Percentiles rank a stretch among this genome's conserved stretches.
Evolutionary conservation across 1,140 invertebrate genomes (phyloP).

Genomic region (Phthorimaea operculella): DNA sequence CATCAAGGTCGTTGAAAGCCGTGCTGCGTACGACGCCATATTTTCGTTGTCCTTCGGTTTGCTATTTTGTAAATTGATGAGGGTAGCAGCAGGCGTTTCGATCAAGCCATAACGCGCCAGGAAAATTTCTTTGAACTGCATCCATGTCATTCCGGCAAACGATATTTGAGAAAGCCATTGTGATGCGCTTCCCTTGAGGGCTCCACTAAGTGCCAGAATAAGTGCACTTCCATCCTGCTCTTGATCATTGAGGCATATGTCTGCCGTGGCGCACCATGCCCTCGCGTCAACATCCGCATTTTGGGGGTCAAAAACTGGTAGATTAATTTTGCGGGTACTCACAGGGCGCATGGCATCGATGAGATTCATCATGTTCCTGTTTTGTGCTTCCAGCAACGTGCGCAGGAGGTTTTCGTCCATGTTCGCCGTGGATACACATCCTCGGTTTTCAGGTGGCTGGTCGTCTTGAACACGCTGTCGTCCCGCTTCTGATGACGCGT

Average conservation of each 20-base stretch:
- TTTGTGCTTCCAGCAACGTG: not conserved
- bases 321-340: not conserved
- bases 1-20: slow-evolving; percentile 1
- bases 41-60: slow-evolving; percentile 4
- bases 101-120: not conserved
- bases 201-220: not conserved
- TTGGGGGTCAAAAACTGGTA: not conserved
- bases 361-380: not conserved
- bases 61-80: not conserved
- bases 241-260: slow-evolving; percentile 1
- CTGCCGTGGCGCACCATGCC: slow-evolving; percentile 1
- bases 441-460: too few species aligned
- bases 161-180: slow-evolving; percentile 5
- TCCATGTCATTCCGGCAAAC: slow-evolving; percentile 21
- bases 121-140: slow-evolving; percentile 9
- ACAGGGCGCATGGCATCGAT: not conserved
- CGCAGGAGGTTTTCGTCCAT: too few species aligned
- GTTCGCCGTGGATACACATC: too few species aligned
- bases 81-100: too few species aligned
- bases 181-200: not conserved
- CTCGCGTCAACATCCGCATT: not conserved
- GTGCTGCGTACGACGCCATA: not conserved
- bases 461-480: too few species aligned
- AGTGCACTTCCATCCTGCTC: not conserved
- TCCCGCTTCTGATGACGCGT: too few species aligned